These are phyloP conservation scores for Agrotis puta DNA, from an alignment of 2,888 invertebrate species.

Conservation along the genomic window DNA sequence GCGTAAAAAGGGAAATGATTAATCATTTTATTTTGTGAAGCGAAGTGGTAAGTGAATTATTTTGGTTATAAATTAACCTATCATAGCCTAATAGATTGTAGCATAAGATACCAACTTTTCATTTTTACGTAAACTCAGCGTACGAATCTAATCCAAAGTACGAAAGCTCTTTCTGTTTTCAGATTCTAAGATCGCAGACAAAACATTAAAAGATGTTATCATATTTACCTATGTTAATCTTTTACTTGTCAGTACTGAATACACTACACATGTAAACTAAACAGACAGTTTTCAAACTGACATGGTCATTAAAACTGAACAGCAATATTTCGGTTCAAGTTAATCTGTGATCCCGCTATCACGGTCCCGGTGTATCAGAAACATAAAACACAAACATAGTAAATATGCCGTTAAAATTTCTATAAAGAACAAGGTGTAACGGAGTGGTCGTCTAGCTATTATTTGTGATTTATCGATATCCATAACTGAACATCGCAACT, in stretches of 20 bases:
- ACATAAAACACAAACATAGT: too few relatives aligned
- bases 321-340: too few relatives aligned
- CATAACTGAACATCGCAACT: not conserved
- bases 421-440: too few relatives aligned
- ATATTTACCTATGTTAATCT: not conserved
- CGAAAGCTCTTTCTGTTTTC: too few relatives aligned
- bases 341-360: too few relatives aligned
- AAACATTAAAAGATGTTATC: not conserved
- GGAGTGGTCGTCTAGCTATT: not conserved
- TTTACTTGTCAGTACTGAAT: not conserved
- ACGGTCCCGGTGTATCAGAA: too few relatives aligned
- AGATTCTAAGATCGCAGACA: too few relatives aligned
- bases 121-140: not conserved
- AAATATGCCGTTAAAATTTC: too few relatives aligned
- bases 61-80: not conserved
- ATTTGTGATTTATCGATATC: conserved; percentile 18
- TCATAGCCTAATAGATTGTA: too few relatives aligned
- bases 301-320: too few relatives aligned
- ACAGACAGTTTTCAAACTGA: too few relatives aligned
- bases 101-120: not conserved
- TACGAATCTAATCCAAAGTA: not conserved
- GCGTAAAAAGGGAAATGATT: conserved; percentile 13
- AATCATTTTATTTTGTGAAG: conserved; percentile 14
- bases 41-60: conserved; percentile 1
- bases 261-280: not conserved